Base-by-base conservation (phyloP, 2,888 invertebrate genomes). In the Heliconius hortense region DNA sequence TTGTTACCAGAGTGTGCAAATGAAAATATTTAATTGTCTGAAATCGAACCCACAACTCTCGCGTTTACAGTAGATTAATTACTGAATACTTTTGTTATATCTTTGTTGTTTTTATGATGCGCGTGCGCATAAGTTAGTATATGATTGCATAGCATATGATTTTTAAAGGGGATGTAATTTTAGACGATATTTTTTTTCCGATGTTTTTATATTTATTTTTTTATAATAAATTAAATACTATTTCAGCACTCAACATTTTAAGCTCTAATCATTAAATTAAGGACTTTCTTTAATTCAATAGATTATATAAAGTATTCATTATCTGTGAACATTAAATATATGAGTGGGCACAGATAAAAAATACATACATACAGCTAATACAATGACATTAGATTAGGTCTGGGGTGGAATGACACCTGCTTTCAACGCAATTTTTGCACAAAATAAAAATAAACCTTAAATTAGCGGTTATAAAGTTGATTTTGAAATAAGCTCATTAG, bases 321-420 rank as follows among this genome's bases (percentile, higher is more conserved):
- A 75, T 75, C 71, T 67, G 43, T 43, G 39, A 72, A 75, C 63
- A 67, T 72, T 72, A 60, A 72, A 59, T 63, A 48, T 64, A 59
- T 24, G 28, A 69, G 68, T 69, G 68, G 68, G 3, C 56, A 31
- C 68, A 56, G 53, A 69, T 31, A 69, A 53, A 53, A 69, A n/a
- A 28, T 28, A 28, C 2, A 64, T 39, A 39, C n/a, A 64, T 56
- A 48, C 10, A 70, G 62, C 69, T 62, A 74, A 74, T 53, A 66
- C 48, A 68, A 74, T 74, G 74, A 43, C 62, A 26, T 72, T 64
- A 53, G 35, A 67, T 72, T 75, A 28, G 70, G 24, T 35, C 18
- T 72, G n/a, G 73, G 76, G 75, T 73, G 63, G 39, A 39, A 31
- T 28, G 56, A 64, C 76, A 76, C 76, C 76, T 76, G 76, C 76